These are phyloP conservation scores for Ochlodes sylvanus DNA, from an alignment of 2,888 invertebrate species.

Conservation along the genomic window DNA sequence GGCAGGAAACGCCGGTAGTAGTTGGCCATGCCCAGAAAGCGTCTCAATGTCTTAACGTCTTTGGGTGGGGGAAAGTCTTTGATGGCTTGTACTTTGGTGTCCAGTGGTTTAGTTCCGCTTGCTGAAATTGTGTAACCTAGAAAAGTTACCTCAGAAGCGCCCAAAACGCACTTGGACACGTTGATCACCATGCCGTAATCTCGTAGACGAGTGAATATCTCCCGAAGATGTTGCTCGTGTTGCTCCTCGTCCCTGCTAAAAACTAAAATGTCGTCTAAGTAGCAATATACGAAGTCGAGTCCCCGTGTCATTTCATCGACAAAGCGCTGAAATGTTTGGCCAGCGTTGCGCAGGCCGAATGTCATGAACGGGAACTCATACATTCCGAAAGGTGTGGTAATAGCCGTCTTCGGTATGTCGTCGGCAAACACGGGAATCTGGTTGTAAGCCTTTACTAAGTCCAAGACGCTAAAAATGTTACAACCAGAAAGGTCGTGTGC, in stretches of 20 bases:
- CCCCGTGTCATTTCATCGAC: conserved; percentile 49
- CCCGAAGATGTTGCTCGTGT: conserved; percentile 43
- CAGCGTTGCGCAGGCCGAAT: conserved; percentile 63
- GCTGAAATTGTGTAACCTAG: conserved; percentile 42
- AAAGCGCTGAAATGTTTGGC: conserved; percentile 61
- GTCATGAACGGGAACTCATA: conserved; percentile 54
- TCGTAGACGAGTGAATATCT: conserved; percentile 41
- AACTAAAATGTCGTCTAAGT: conserved; percentile 55
- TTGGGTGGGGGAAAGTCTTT: conserved; percentile 34
- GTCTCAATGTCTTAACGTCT: conserved; percentile 47
- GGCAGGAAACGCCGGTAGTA: conserved; percentile 38
- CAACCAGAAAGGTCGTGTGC: conserved; percentile 39
- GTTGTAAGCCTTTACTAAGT: conserved; percentile 54
- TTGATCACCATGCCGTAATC: conserved; percentile 47
- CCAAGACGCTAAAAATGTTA: conserved; percentile 37
- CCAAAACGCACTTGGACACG: conserved; percentile 47
- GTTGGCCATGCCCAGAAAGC: conserved; percentile 41
- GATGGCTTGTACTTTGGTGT: conserved; percentile 48
- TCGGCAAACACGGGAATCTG: conserved; percentile 58
- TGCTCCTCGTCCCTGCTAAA: conserved; percentile 39
- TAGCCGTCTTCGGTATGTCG: conserved; percentile 58
- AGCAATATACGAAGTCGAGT: conserved; percentile 46
- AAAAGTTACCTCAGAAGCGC: conserved; percentile 41
- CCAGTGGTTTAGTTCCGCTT: conserved; percentile 50
- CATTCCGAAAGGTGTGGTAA: conserved; percentile 54